phyloP scores from a whole-genome alignment of 2,113 vertebrate genomes.

The Campylomormyrus numenius region DNA sequence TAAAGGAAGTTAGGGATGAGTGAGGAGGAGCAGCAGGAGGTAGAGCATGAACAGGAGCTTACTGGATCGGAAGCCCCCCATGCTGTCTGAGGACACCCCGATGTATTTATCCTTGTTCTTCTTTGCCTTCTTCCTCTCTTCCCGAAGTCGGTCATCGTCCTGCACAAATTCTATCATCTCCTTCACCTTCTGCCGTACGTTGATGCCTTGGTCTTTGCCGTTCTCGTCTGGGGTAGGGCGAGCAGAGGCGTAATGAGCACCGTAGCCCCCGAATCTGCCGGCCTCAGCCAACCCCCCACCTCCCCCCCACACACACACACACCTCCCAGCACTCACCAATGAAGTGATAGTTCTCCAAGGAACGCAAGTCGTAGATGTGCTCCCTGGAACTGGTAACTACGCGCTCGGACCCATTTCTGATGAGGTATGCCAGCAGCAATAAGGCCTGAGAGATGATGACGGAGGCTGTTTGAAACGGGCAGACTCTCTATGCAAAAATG shows the following conservation, averaged over 20 bases:
- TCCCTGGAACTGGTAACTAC: conserved; percentile 98
- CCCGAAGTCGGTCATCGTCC: conserved; percentile 87
- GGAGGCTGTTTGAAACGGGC: background rate
- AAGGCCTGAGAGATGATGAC: conserved; percentile 71
- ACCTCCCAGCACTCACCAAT: conserved; percentile 68
- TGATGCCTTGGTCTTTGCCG: conserved; percentile 95
- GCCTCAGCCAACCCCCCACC: background rate
- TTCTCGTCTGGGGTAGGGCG: conserved; percentile 73
- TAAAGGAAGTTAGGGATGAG: background rate
- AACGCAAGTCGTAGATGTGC: conserved; percentile 98
- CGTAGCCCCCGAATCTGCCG: background rate
- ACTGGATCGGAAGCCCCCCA: conserved; percentile 60
- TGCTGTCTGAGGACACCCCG: conserved; percentile 87
- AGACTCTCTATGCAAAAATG: background rate
- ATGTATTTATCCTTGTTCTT: conserved; percentile 97
- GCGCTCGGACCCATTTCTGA: conserved; percentile 97
- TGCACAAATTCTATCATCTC: conserved; percentile 93
- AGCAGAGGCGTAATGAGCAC: background rate
- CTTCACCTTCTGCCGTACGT: conserved; percentile 96
- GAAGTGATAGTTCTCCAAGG: conserved; percentile 98
- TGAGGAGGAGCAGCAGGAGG: background rate
- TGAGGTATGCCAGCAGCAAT: conserved; percentile 95
- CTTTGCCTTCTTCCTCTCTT: conserved; percentile 96
- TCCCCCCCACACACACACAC: background rate
- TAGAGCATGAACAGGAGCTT: background rate